These are phyloP conservation scores for Coracopsis vasa DNA, from an alignment of 2,113 vertebrate genomes.

Conservation along the genomic window DNA sequence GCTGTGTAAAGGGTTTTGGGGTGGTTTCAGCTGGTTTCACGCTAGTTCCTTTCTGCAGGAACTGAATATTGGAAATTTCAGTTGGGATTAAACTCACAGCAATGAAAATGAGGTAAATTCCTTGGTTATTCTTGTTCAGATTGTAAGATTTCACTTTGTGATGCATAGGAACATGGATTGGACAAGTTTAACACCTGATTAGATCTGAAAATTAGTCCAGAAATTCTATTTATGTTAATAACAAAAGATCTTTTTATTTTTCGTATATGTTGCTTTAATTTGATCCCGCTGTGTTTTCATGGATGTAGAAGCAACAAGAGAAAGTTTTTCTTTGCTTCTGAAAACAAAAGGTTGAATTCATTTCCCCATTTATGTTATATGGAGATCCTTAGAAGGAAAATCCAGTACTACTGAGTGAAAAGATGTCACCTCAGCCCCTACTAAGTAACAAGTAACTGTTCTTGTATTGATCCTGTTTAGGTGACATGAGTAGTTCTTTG, in stretches of 20 bases:
- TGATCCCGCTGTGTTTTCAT: neutral
- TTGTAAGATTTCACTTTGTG: neutral
- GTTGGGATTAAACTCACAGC: neutral
- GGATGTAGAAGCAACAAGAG: neutral
- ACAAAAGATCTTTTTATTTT: neutral
- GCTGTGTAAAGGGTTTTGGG: neutral
- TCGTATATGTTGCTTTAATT: neutral
- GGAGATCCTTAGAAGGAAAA: neutral
- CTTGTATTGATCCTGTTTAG: neutral
- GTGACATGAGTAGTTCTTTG: neutral
- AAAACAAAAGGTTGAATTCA: neutral
- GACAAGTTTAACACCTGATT: neutral
- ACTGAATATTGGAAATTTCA: neutral
- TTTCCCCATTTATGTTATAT: neutral
- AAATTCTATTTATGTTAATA: neutral
- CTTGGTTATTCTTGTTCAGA: neutral
- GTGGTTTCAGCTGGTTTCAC: neutral
- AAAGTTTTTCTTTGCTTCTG: neutral
- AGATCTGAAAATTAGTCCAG: neutral
- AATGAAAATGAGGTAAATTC: neutral
- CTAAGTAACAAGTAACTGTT: neutral
- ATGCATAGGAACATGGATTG: neutral
- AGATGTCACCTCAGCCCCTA: neutral
- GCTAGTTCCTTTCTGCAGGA: neutral
- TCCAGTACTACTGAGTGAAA: accelerated